Conservation (phyloP, 2,888 invertebrate species). For the Piscicola geometra region DNA sequence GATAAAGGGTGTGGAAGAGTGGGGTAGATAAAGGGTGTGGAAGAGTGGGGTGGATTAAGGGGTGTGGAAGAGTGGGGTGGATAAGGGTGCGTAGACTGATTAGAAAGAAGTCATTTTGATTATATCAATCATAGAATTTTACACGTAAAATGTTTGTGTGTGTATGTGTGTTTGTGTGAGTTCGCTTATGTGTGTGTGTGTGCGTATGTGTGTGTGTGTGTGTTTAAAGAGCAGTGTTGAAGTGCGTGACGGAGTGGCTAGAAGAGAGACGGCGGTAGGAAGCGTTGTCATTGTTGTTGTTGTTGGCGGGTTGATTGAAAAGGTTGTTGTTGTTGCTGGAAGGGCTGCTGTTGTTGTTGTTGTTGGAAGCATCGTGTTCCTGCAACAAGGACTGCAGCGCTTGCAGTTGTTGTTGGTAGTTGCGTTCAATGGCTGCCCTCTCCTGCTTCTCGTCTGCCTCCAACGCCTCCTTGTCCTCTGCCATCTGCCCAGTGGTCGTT, state of each 20-base stretch:
- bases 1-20: no score
- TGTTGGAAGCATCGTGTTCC: not conserved
- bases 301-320: no score
- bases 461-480: not conserved
- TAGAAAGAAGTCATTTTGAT: not conserved
- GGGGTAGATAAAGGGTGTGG: not conserved
- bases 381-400: not conserved
- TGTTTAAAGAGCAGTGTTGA: slow-evolving; percentile 8
- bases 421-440: not conserved
- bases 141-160: not conserved
- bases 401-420: not conserved
- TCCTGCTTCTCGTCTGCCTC: not conserved
- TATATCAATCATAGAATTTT: not conserved
- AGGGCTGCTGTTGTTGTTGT: not conserved
- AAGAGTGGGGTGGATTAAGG: not conserved
- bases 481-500: no score
- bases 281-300: no score
- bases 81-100: not conserved
- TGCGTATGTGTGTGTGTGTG: not conserved
- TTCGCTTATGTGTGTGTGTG: slow-evolving; percentile 8
- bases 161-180: not conserved
- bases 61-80: not conserved
- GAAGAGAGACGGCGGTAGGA: slow-evolving; percentile 13
- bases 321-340: not conserved
- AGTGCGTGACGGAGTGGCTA: slow-evolving; percentile 1